A percentile compares a stretch with the other conserved stretches of the same genome.
These are phyloP conservation scores for Emydura subglobosa DNA, from an alignment of 2,113 vertebrate genomes.

Conservation along the genomic window DNA sequence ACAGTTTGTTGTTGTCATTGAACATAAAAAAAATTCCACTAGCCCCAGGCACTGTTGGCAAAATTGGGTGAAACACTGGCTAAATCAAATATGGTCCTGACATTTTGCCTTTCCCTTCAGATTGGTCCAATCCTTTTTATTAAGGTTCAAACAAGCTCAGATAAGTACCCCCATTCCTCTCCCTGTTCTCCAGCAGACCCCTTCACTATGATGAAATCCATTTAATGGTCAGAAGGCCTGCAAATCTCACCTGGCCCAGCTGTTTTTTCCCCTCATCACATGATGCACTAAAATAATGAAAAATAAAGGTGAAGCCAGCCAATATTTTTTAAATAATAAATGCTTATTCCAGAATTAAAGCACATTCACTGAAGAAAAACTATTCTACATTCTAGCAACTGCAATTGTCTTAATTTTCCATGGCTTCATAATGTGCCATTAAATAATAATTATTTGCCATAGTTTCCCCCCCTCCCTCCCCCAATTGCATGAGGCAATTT, in stretches of 20 bases:
- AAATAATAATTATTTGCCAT: conserved; percentile 71
- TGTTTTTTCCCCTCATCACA: not conserved
- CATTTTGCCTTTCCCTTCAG: not conserved
- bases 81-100: not conserved
- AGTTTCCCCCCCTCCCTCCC: not conserved
- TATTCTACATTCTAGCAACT: conserved; percentile 1
- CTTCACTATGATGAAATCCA: not conserved
- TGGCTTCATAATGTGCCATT: conserved; percentile 37
- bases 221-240: not conserved
- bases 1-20: not conserved
- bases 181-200: not conserved
- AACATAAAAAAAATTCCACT: not conserved
- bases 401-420: not conserved
- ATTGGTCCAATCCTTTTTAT: not conserved
- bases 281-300: not conserved
- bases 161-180: not conserved
- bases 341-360: not conserved
- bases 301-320: not conserved
- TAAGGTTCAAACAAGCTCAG: not conserved
- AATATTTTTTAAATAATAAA: not conserved
- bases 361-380: not conserved
- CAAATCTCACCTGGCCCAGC: not conserved
- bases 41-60: not conserved
- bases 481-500: not conserved
- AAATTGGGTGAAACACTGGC: not conserved